Evolutionary conservation across 2,113 vertebrate species (phyloP).

Genomic region (Clinocottus analis): DNA sequence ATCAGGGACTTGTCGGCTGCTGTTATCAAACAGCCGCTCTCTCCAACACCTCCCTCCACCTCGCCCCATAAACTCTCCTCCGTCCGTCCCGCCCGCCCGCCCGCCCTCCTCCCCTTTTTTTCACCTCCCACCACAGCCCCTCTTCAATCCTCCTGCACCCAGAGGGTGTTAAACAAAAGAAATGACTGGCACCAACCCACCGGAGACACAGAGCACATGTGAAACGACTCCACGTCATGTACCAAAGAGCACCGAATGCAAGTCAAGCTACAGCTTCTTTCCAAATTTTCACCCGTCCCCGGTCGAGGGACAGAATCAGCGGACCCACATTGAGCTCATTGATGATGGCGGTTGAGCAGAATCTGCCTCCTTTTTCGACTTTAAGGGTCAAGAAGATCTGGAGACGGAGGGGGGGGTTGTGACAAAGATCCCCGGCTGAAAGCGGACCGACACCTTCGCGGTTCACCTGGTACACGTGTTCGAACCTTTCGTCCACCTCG

Average conservation of each 20-base stretch:
- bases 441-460: neutral
- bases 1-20: slow-evolving; percentile 49
- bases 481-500: neutral
- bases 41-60: neutral
- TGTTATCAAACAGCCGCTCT: slow-evolving; percentile 60
- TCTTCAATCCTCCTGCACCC: slow-evolving; percentile 14
- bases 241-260: neutral
- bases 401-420: neutral
- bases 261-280: neutral
- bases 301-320: neutral
- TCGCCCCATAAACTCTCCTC: slow-evolving; percentile 22
- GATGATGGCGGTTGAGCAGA: neutral
- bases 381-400: neutral
- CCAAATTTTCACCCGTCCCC: too few species aligned
- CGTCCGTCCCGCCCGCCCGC: neutral
- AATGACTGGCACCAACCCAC: slow-evolving; percentile 10
- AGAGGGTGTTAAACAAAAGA: slow-evolving; percentile 12
- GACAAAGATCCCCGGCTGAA: neutral
- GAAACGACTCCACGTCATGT: too few species aligned
- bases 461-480: neutral
- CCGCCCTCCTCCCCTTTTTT: neutral
- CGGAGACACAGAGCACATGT: neutral
- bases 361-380: neutral
- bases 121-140: neutral
- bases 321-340: neutral